Percentiles rank a stretch among this genome's conserved stretches.
phyloP scores from a whole-genome alignment of 1,140 invertebrate species.

The Leucophenga varia region DNA sequence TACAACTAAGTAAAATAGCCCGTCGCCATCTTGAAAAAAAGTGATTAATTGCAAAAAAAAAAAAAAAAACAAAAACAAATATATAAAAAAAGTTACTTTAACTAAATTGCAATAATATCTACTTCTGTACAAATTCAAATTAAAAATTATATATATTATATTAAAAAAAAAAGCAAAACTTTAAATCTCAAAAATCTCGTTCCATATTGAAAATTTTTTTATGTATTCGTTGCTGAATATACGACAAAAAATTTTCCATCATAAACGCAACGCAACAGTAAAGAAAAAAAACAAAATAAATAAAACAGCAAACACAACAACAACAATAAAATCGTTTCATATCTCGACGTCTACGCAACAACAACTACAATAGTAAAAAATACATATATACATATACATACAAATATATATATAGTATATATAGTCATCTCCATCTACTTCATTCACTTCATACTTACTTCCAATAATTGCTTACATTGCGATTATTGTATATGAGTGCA shows the following conservation, averaged over 20 bases:
- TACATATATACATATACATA: too few species aligned
- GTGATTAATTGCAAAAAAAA: slow-evolving; percentile 34
- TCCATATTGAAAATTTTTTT: slow-evolving; percentile 7
- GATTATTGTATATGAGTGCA: slow-evolving; percentile 10
- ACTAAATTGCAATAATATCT: too few species aligned
- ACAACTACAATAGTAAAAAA: slow-evolving; percentile 2
- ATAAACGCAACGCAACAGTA: slow-evolving; percentile 42
- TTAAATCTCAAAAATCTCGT: too few species aligned
- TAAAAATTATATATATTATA: too few species aligned
- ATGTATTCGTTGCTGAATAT: slow-evolving; percentile 3
- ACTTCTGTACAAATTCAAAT: too few species aligned
- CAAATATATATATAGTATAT: too few species aligned
- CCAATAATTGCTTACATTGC: slow-evolving; percentile 10
- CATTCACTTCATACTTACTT: slow-evolving; percentile 23
- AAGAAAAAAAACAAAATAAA: too few species aligned
- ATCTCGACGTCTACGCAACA: slow-evolving; percentile 3
- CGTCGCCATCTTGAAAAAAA: slow-evolving; percentile 53
- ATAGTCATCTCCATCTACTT: slow-evolving; percentile 28
- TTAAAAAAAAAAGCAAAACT: too few species aligned
- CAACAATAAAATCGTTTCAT: slow-evolving; percentile 9
- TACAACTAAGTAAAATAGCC: slow-evolving; percentile 32
- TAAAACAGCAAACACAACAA: too few species aligned
- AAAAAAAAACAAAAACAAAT: slow-evolving; percentile 25
- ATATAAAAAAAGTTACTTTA: too few species aligned
- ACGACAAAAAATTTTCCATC: slow-evolving; percentile 25